Conservation (phyloP, 1,140 invertebrate species). For the Conus ventricosus region DNA sequence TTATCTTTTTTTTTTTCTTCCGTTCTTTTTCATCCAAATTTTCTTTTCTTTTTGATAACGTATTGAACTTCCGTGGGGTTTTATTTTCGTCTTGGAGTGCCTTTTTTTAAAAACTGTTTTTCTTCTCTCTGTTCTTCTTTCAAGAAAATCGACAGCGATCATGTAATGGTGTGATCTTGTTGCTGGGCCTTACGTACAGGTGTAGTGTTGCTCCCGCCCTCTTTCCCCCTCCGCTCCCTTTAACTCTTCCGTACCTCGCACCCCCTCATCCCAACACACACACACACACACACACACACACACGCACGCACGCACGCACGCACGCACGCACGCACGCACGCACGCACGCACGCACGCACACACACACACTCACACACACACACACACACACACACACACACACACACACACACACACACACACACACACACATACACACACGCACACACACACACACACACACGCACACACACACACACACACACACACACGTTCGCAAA, state of each 20-base stretch:
- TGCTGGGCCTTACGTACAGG: too few relatives aligned
- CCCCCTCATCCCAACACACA: neutral
- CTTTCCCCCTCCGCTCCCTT: neutral
- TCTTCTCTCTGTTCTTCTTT: too few relatives aligned
- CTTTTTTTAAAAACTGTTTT: too few relatives aligned
- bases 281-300: neutral
- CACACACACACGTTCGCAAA: neutral
- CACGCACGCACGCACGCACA: neutral
- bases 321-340: neutral
- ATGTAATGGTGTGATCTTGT: too few relatives aligned
- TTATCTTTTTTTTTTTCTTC: too few relatives aligned
- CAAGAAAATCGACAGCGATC: too few relatives aligned
- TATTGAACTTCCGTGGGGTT: too few relatives aligned
- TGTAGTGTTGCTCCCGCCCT: neutral
- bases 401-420: neutral
- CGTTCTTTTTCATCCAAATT: too few relatives aligned
- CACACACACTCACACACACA: neutral
- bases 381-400: neutral
- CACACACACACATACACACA: neutral
- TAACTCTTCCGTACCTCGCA: neutral
- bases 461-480: neutral
- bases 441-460: neutral
- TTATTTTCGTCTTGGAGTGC: too few relatives aligned
- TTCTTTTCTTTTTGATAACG: too few relatives aligned
- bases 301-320: neutral